Base-by-base conservation (phyloP, 2,888 invertebrate genomes). In the Hemithea aestivaria region DNA sequence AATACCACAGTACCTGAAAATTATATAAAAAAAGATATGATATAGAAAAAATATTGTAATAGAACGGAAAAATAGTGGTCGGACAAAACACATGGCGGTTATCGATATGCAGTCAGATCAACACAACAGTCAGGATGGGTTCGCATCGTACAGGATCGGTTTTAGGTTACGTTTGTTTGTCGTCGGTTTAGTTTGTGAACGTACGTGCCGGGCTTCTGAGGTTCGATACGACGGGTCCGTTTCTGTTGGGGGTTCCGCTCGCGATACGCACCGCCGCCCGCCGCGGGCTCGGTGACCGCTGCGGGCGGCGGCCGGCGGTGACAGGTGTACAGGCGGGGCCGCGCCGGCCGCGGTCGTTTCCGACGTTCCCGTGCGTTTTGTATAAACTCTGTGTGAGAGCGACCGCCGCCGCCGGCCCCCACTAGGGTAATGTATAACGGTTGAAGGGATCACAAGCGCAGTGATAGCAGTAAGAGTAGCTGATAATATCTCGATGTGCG, bases 1-100 rank as follows among this genome's bases (percentile, higher is more conserved):
- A 84, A 83, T 84, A 84, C 80, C 78, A 75, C 76, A 77, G 84
- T 84, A 84, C 83, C 84, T 83, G 84, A 82, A 68, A 73, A 69
- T 71, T 58, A 59, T 63, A 64, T 63, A 68, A 73, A 69, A 70
- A 60, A 51, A 16, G 10, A 63, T 65, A 51, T 59, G 58, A 58
- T 60, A 62, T 71, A 72, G 70, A 69, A 63, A 40, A 46, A 39
- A 46, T 46, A 45, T 46, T 65, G 69, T 72, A 80, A 81, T 73
- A 80, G 74, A 63, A 70, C 65, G 74, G 56, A 53, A 71, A 72
- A 71, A 77, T 72, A 66, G 58, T 69, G 76, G 72, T 69, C 55
- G 68, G 61, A 73, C 56, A 64, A 62, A 66, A 63, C 56, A 62
- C 56, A 54, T 56, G 66, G 62, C 63, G 67, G 69, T 65, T 60